These are phyloP conservation scores for Odontothrips loti DNA, from an alignment of 2,888 invertebrate species.

Conservation along the genomic window DNA sequence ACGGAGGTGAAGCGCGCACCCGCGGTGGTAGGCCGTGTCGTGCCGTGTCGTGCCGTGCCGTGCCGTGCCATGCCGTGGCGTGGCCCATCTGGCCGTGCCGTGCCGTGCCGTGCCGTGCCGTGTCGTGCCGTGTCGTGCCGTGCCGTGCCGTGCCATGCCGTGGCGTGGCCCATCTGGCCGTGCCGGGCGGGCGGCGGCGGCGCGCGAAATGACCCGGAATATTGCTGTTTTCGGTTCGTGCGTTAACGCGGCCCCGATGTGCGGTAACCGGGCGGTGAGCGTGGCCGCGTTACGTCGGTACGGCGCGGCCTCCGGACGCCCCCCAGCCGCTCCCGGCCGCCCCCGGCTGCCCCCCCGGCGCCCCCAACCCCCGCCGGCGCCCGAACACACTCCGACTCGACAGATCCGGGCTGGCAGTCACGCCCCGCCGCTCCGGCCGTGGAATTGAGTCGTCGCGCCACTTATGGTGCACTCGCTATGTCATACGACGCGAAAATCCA, in stretches of 20 bases:
- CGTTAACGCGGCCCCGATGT: not conserved
- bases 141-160: too few species aligned
- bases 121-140: not conserved
- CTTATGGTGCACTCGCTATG: not conserved
- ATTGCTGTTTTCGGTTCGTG: conserved; percentile 22
- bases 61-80: not conserved
- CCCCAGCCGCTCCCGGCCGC: too few species aligned
- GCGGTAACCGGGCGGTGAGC: too few species aligned
- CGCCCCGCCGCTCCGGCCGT: not conserved
- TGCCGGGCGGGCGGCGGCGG: not conserved
- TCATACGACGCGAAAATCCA: too few species aligned
- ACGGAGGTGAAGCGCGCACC: not conserved
- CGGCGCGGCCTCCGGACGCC: too few species aligned
- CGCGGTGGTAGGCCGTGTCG: not conserved
- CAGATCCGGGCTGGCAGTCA: not conserved
- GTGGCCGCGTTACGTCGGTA: too few species aligned
- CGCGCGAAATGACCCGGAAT: conserved; percentile 7
- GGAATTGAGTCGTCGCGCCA: not conserved
- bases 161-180: too few species aligned
- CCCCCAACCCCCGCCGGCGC: too few species aligned
- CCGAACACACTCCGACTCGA: too few species aligned
- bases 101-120: not conserved
- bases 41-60: not conserved
- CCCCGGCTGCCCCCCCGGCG: too few species aligned
- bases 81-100: not conserved